Evolutionary conservation across 1,140 invertebrate genomes (phyloP), one percentile per base, ranked within the genome.

Genomic region (Anoplophora glabripennis): DNA sequence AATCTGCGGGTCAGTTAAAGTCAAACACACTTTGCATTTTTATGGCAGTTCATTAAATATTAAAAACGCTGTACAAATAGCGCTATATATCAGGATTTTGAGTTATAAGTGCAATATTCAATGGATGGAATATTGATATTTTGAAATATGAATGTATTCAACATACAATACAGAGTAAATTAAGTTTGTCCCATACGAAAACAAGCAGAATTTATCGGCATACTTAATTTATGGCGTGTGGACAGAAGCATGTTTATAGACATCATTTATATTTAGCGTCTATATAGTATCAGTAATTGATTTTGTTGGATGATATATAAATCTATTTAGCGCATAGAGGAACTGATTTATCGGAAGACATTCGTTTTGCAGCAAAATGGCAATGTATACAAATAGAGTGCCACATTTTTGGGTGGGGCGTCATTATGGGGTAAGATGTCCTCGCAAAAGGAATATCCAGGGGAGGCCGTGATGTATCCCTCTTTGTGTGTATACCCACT

Each of bases 391-490:
- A 64, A 41, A 49, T 59, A 53, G 57, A 64, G 55, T 59, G 53
- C 51, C 54, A 45, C 45, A 44, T 62, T 45, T 57, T 37, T 41
- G 41, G 59, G 59, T 51, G 59, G 63, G 57, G 55, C 47, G 49
- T 54, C 10, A 46, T 37, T 48, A 40, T 57, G 49, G 59, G 61
- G 61, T 64, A 63, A 68, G 64, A 66, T 54, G 61, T 41, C 54
- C 46, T 48, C 37, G 56, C 45, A 48, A 58, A 61, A 65, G 64
- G 68, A 67, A 66, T 66, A 64, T 59, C 52, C 48, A 62, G 57
- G 63, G 45, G 53, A 57, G 45, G 46, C 49, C 14, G 63, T 70
- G 70, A 70, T 69, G 68, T 67, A 65, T 65, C 64, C 64, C 61
- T 53, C 57, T 65, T 65, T 65, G 59, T 65, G 64, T 53, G 41